A percentile compares a stretch with the other conserved stretches of the same genome.
Evolutionary conservation across 2,113 vertebrate genomes (phyloP).

Genomic region (Pterophyllum scalare): DNA sequence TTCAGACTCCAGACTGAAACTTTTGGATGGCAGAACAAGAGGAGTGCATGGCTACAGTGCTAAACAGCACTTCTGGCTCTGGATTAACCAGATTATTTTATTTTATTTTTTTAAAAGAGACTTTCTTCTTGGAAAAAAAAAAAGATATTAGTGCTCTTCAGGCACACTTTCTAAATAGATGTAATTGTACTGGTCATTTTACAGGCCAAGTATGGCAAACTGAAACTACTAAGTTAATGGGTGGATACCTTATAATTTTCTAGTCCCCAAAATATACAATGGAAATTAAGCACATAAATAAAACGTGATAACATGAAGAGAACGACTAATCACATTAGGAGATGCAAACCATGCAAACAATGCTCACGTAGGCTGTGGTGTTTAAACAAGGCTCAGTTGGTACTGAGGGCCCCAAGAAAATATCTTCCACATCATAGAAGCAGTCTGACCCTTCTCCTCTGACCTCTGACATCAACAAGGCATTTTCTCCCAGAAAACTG

Average conservation of each 20-base stretch:
- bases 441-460: not conserved
- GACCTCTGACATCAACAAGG: not conserved
- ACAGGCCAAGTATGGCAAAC: not conserved
- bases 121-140: not conserved
- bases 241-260: not conserved
- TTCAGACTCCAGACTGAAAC: constrained; percentile 29
- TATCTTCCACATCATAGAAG: not conserved
- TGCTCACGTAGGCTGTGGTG: too few species aligned
- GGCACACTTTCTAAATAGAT: not conserved
- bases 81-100: not conserved
- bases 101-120: not conserved
- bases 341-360: not conserved
- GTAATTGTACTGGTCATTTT: not conserved
- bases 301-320: not conserved
- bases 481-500: not conserved
- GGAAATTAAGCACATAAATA: not conserved
- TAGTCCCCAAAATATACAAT: not conserved
- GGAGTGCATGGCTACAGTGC: not conserved
- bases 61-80: not conserved
- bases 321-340: not conserved
- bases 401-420: too few species aligned
- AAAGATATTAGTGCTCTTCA: not conserved
- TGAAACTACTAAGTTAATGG: not conserved
- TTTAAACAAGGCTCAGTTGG: too few species aligned
- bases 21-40: not conserved